phyloP scores from a whole-genome alignment of 2,888 invertebrate genomes.

The Apotomis betuletana region DNA sequence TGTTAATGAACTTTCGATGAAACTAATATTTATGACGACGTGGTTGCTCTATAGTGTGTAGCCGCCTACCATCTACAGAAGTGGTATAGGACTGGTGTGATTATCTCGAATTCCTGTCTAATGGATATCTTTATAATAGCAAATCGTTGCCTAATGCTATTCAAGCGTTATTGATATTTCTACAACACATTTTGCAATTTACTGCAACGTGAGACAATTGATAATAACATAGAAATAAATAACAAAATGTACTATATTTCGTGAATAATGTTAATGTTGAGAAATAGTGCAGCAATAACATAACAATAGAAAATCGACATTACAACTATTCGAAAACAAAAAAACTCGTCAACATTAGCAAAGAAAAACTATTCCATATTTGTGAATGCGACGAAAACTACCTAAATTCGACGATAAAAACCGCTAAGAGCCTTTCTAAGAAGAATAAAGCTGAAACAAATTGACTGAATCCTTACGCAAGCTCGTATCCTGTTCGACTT shows the following conservation, averaged over 20 bases:
- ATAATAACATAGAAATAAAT: not conserved
- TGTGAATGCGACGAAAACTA: constrained; percentile 54
- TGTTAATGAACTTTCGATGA: too few relatives aligned
- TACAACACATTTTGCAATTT: too few relatives aligned
- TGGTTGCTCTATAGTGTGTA: too few relatives aligned
- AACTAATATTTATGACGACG: too few relatives aligned
- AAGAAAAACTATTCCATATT: constrained; percentile 62
- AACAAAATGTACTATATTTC: not conserved
- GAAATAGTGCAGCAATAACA: constrained; percentile 31
- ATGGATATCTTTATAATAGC: too few relatives aligned
- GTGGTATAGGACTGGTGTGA: too few relatives aligned
- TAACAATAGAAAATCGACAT: constrained; percentile 19
- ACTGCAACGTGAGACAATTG: not conserved
- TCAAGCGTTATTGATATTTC: too few relatives aligned
- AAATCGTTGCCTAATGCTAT: too few relatives aligned
- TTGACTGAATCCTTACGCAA: not conserved
- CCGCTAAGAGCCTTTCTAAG: constrained; percentile 64
- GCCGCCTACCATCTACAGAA: too few relatives aligned
- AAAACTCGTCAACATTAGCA: constrained; percentile 33
- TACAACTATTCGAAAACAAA: constrained; percentile 19
- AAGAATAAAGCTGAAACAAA: constrained; percentile 43
- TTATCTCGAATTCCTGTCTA: too few relatives aligned
- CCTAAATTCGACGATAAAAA: constrained; percentile 71
- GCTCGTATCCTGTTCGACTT: not conserved
- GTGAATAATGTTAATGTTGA: not conserved